Evolutionary conservation across 2,113 vertebrate genomes (phyloP), one percentile per base, ranked within the genome.

Genomic region (Sturnus vulgaris): DNA sequence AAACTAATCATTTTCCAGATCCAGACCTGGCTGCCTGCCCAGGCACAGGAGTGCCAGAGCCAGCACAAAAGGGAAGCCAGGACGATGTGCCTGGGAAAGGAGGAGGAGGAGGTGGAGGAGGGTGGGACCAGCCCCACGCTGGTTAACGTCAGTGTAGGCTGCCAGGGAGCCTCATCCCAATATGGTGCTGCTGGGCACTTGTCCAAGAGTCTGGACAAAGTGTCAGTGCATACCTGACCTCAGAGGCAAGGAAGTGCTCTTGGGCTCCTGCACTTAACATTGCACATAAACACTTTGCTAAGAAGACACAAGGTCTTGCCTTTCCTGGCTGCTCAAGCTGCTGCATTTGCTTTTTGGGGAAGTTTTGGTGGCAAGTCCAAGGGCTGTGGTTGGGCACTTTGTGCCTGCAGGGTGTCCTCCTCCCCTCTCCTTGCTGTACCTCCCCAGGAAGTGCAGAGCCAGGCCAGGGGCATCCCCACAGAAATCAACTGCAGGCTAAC

Each of bases 1-100:
- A 95, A 96, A 83, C 90, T 3, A 93, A 96, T 93, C 9, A 94
- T 93, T 95, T 86, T 96, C 93, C 96, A 97, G 82, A 90, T 93
- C 92, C 90, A 95, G 94, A 77, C 79, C 93, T 97, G 96, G 96
- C 94, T 42, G 82, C 47, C 50, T 92, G 92, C 96, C 94, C 94
- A 94, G 93, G 87, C 49, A 6, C 92, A 91, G 77, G 68, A 94
- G 94, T 86, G 91, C 94, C 96, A 96, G 95, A 96, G 91, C 92
- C 94, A 95, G 92, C 94, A 88, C 80, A 88, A 88, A 83, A 86
- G 88, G 87, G 69, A 57, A 95, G 88, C 80, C 92, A 90, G 69
- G 95, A 88, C 10, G 60, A 78, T 56, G 88, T 11, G 92, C 66
- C 88, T 92, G 91, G 68, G 86, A 95, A 86, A 92, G 57, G 8